Evolutionary conservation across 2,888 invertebrate species (phyloP), one percentile per base, ranked within the genome.

Genomic region (Netelia melanura): DNA sequence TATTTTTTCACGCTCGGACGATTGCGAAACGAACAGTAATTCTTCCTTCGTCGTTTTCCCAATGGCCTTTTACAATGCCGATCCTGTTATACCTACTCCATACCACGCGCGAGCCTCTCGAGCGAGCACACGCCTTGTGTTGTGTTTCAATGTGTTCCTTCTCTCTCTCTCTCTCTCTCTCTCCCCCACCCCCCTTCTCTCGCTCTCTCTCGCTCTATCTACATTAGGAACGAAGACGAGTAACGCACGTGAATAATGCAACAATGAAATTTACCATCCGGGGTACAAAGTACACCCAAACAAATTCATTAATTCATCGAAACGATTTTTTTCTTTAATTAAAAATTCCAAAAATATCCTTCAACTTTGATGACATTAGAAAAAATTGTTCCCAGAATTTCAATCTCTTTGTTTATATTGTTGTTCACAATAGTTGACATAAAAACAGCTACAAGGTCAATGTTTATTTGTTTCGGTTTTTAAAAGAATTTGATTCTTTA

Each of bases 11-110:
- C 71, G 75, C 70, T 30, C 64, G 43, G 71, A 56, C 76, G 75
- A 61, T 71, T 65, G 44, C 65, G 76, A 80, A 80, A 84, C 80
- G 75, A 80, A 56, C 74, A 75, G 71, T 71, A 38, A 75, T 75
- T 68, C 68, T 30, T 61, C 54, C 43, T 5, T 61, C 5, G 43
- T 74, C 30, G 30, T 30, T 30, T 64, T 65, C 43, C 17, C 68
- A 48, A 17, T 30, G 17, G 30, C 61, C 21, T 78, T 62, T 71
- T 79, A 43, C 62, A 70, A 52, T 58, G 58, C 38, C 52, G 70
- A 44, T 78, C 43, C 70, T 70, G 52, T 62, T 70, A 52, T 52
- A 70, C 25, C 17, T 54, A 10, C 48, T 61, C 21, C 17, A 43
- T 17, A 17, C 17, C 17, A 17, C 21, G n/a, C 43, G 54, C 8